These are phyloP conservation scores for Gallinago jamesoni DNA, from an alignment of 2,113 vertebrate genomes.

Conservation along the genomic window DNA sequence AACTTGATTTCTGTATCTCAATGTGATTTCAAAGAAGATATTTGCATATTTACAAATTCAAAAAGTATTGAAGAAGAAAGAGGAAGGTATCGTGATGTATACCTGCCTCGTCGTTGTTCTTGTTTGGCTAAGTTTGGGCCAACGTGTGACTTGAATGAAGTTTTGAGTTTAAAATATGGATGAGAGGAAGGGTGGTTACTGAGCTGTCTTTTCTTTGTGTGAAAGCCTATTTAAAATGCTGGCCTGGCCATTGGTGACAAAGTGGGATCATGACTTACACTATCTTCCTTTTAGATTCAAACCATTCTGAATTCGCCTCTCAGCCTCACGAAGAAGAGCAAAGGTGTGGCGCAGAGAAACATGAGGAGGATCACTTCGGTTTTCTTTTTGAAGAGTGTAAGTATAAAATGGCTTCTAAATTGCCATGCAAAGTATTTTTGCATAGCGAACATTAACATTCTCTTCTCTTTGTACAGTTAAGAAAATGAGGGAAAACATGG, in stretches of 20 bases:
- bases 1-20: background rate
- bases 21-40: background rate
- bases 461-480: conserved; percentile 25
- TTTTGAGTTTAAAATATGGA: background rate
- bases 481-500: conserved; percentile 39
- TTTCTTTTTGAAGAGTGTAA: conserved; percentile 25
- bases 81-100: background rate
- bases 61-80: background rate
- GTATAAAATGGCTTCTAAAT: conserved; percentile 3
- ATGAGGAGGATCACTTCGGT: background rate
- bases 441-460: background rate
- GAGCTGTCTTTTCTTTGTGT: background rate
- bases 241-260: background rate
- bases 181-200: background rate
- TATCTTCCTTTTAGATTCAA: background rate
- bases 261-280: background rate
- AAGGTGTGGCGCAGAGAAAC: background rate
- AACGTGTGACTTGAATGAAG: background rate
- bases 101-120: background rate
- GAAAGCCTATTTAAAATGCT: background rate
- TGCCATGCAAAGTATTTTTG: background rate
- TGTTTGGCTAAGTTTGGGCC: background rate
- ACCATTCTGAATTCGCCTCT: background rate
- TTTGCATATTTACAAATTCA: background rate
- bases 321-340: background rate